Conservation (phyloP, 2,888 invertebrate genomes). For the Stenolophus ochropezus region DNA sequence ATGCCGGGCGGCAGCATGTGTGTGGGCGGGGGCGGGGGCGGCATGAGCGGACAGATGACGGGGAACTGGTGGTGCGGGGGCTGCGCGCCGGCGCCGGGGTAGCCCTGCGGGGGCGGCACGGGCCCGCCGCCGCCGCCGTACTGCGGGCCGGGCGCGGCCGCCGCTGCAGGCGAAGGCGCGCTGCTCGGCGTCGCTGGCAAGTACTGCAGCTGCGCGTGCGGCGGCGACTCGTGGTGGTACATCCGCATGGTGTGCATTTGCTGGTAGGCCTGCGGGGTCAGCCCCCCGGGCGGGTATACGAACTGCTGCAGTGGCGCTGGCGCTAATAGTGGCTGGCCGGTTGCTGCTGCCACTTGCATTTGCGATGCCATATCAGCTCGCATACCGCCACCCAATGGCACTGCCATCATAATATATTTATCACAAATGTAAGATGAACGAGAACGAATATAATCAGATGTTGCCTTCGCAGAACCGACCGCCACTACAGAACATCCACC, state of each 20-base stretch:
- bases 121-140: conserved; percentile 67
- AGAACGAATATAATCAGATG: no score
- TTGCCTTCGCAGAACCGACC: no score
- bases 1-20: conserved; percentile 71
- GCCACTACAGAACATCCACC: no score
- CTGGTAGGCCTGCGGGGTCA: conserved; percentile 72
- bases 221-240: conserved; percentile 79
- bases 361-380: conserved; percentile 79
- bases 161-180: conserved; percentile 72
- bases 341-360: conserved; percentile 88
- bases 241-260: conserved; percentile 79
- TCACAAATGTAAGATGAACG: no score
- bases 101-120: conserved; percentile 75
- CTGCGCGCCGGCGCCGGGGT: conserved; percentile 76
- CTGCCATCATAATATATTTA: conserved; percentile 66
- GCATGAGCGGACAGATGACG: conserved; percentile 78
- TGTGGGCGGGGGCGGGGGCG: conserved; percentile 73
- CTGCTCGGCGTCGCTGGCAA: conserved; percentile 74
- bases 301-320: conserved; percentile 84
- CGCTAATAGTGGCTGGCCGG: conserved; percentile 90
- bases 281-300: conserved; percentile 70
- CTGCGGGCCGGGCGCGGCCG: conserved; percentile 70
- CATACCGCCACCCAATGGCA: conserved; percentile 73
- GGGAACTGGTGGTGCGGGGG: conserved; percentile 76
- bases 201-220: conserved; percentile 71